Percentiles rank a stretch among this genome's conserved stretches.
Conservation (phyloP, 2,888 invertebrate species). For the Rugalucina vietnamica region DNA sequence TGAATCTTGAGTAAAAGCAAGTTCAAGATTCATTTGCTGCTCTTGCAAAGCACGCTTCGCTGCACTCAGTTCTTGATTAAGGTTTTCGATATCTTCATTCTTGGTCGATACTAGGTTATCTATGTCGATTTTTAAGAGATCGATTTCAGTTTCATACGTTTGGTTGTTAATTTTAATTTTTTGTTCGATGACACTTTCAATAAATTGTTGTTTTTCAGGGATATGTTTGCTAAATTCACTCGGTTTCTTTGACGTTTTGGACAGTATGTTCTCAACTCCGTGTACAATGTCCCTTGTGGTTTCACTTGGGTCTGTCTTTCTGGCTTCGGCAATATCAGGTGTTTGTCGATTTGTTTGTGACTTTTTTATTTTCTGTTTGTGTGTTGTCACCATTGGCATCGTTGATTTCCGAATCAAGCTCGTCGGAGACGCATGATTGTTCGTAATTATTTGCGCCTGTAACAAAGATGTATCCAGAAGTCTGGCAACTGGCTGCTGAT, state of each 20-base stretch:
- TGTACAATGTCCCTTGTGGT: not conserved
- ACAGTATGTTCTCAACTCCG: not conserved
- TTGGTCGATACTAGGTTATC: not conserved
- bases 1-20: too few relatives aligned
- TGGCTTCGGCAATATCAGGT: not conserved
- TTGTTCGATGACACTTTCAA: not conserved
- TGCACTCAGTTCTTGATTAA: not conserved
- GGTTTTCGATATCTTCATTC: not conserved
- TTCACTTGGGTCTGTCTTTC: not conserved
- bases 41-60: too few relatives aligned
- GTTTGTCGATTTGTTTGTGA: not conserved
- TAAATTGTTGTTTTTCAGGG: not conserved
- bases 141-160: not conserved
- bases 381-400: not conserved
- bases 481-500: not conserved
- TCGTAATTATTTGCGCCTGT: not conserved
- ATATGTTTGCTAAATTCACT: not conserved
- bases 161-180: not conserved
- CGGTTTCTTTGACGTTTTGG: not conserved
- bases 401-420: not conserved
- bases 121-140: not conserved
- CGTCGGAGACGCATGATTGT: not conserved
- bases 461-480: not conserved
- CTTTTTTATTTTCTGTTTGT: not conserved
- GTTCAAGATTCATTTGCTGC: too few relatives aligned